Evolutionary conservation across 2,888 invertebrate genomes (phyloP), one percentile per base, ranked within the genome.

Genomic region (Tetramorium bicarinatum): DNA sequence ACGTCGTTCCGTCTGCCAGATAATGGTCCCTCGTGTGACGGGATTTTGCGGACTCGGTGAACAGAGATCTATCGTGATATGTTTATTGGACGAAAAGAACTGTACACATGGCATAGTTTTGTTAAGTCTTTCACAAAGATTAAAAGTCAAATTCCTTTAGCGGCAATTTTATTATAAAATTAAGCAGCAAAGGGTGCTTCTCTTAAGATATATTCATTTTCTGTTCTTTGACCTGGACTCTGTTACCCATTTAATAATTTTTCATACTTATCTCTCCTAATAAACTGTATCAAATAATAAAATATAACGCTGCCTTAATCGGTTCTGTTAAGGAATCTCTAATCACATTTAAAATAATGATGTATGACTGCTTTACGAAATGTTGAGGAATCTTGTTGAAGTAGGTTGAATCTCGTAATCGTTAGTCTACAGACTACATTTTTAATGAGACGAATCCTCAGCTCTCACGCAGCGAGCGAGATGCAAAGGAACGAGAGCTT

Each of bases 41-140:
- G 71, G 84, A 87, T 86, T 86, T 85, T 84, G 85, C 82, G 85
- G 71, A 80, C 72, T 61, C 66, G 62, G 80, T 83, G 54, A 62
- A 54, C 84, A 21, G 84, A 82, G 86, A 89, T 89, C 89, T 87
- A 89, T 85, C 89, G 74, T 77, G 75, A 79, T 81, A 25, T 85
- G 87, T 82, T 89, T 79, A 62, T 80, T 59, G 76, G 62, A 59
- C 62, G 49, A 18, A 61, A 81, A 84, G 62, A 83, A 76, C 61
- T 71, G 49, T 29, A 72, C n/a, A 11, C 41, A 38, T 41, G 38
- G 25, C n/a, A 3, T 41, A 52, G 18, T 15, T 66, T 25, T 77
- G 25, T n/a, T 34, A 25, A 1, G 3, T 29, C 29, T 29, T 66
- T 21, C 66, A 44, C 2, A 7, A 38, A 62, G 47, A 62, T 77